Evolutionary conservation across 1,140 invertebrate genomes (phyloP), one percentile per base, ranked within the genome.

Genomic region (Araneus ventricosus): DNA sequence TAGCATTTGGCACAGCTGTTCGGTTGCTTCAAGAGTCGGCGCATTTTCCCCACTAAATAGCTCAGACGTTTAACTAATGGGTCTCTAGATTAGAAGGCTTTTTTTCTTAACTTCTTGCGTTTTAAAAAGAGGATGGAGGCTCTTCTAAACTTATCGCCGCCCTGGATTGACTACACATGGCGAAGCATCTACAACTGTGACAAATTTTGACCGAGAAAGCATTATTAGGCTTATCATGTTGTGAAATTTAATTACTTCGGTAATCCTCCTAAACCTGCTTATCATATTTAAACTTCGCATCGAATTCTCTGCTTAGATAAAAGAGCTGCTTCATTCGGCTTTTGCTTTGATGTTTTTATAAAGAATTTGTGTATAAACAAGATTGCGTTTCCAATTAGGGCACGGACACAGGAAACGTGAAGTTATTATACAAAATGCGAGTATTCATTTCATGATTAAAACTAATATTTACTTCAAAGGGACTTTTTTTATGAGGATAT

Each of bases 1-100:
- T 93, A 93, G 91, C 91, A 93, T 93, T 93, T 87, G 22, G 59
- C 61, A 79, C 91, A 93, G 84, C 91, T 93, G 91, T 93, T 93
- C 63, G 22, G 59, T 80, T 87, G 84, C 39, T 67, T 93, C 91
- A 93, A 88, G 85, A 30, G 84, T 67, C 84, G 41, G 85, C 84
- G 61, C 63, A 90, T 57, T 80, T 52, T 80, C 45, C 67, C 70
- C 70, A 93, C 91, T 93, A 93, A 93, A 88, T 93, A 87, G 84
- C 91, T 87, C 41, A 39, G 85, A 84, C 91, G 87, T 88, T 57
- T 37, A 57, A 93, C 86, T 93, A 93, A 93, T 93, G 85, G 59
- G 24, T 52, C 22, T 70, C 61, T 37, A 8, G 61, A 34, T 88
- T 88, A 22, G 30, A 39, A 61, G 37, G 45, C 41, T 90, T 84